A percentile compares a stretch with the other conserved stretches of the same genome.
These are phyloP conservation scores for Avahi laniger DNA, from an alignment of 2,797 vertebrate genomes.

Conservation along the genomic window DNA sequence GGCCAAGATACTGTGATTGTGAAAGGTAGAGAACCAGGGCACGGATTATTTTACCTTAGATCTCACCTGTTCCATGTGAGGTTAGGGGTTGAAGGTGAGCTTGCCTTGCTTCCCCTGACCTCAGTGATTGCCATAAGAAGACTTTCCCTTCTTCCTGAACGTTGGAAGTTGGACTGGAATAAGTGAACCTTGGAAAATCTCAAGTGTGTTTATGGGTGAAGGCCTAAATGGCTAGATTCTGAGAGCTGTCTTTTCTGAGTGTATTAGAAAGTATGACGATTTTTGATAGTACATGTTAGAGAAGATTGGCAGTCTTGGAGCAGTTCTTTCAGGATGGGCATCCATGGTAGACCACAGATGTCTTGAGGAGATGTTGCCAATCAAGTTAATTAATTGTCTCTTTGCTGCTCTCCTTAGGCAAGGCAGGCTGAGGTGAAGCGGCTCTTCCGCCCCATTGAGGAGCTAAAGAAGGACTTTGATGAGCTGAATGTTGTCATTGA, in stretches of 20 bases:
- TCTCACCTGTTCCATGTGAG: neutral
- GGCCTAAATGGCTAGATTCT: neutral
- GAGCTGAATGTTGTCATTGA: slow-evolving; percentile 92
- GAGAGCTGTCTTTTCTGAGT: neutral
- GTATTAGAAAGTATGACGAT: neutral
- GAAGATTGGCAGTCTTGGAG: neutral
- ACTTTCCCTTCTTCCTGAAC: slow-evolving; percentile 3
- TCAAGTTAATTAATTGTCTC: neutral
- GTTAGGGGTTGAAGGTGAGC: neutral
- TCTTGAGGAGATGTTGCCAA: neutral
- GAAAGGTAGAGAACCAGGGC: neutral
- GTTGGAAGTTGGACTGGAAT: neutral
- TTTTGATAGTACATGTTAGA: neutral
- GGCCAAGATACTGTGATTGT: neutral
- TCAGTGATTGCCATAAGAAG: neutral
- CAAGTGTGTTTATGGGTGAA: slow-evolving; percentile 7
- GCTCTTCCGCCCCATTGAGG: slow-evolving; percentile 90
- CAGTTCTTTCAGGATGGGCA: neutral
- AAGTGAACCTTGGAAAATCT: neutral
- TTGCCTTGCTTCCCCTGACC: neutral
- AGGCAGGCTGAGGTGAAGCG: slow-evolving; percentile 82
- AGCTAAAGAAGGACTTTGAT: slow-evolving; percentile 93
- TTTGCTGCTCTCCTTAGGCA: slow-evolving; percentile 74
- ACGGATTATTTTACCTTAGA: neutral
- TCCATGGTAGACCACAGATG: neutral